phyloP scores from a whole-genome alignment of 2,888 invertebrate genomes.

The Tetrapedia diversipes region DNA sequence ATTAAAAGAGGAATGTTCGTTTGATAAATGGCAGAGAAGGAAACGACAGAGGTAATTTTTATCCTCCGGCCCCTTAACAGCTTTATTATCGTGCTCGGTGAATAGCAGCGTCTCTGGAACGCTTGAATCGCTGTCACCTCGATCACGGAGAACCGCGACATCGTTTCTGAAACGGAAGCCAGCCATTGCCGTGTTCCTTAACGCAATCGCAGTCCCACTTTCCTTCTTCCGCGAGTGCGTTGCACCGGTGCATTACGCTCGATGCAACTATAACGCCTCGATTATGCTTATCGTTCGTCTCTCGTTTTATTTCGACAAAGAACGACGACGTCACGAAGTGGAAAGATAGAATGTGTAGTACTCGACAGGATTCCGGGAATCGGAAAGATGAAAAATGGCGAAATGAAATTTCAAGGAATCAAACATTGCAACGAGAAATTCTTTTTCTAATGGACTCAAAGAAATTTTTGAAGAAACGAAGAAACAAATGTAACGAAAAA shows the following conservation, averaged over 20 bases:
- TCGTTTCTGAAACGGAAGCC: constrained; percentile 42
- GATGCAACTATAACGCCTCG: constrained; percentile 30
- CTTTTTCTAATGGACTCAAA: too few species aligned
- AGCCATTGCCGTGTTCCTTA: constrained; percentile 41
- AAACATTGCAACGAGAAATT: too few species aligned
- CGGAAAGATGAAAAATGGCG: too few species aligned
- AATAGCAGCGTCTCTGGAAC: background rate
- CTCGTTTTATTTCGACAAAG: background rate
- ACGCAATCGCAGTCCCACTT: constrained; percentile 39
- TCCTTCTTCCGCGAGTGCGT: constrained; percentile 26
- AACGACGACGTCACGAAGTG: too few species aligned
- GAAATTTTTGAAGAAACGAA: too few species aligned
- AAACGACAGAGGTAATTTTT: too few species aligned
- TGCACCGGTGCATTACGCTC: constrained; percentile 13
- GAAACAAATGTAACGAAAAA: too few species aligned
- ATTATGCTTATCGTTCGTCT: constrained; percentile 4
- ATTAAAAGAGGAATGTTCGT: too few species aligned
- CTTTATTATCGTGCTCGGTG: background rate
- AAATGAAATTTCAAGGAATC: too few species aligned
- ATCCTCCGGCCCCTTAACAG: background rate
- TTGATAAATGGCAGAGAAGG: too few species aligned
- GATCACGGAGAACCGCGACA: constrained; percentile 9
- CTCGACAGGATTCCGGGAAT: too few species aligned
- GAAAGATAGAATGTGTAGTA: too few species aligned
- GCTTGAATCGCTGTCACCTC: background rate